A percentile compares a stretch with the other conserved stretches of the same genome.
phyloP scores from a whole-genome alignment of 2,797 vertebrate species.

The Hipposideros larvatus region DNA sequence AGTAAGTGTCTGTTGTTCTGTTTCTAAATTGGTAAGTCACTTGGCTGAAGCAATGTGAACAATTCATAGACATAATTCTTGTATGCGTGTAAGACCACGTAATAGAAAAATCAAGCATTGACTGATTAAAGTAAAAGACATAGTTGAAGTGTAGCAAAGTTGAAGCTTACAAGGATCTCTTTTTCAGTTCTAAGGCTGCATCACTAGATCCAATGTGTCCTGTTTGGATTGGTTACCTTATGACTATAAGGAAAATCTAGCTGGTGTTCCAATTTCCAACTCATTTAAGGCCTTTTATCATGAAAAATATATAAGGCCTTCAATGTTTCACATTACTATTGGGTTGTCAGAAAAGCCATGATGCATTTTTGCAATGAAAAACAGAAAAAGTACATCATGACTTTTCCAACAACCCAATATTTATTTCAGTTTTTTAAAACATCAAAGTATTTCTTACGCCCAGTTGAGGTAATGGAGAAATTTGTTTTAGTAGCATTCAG shows the following conservation, averaged over 20 bases:
- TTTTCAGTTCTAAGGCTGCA: not conserved
- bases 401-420: not conserved
- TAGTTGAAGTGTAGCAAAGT: not conserved
- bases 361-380: no score
- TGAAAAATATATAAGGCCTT: not conserved
- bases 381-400: no score
- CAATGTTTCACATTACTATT: not conserved
- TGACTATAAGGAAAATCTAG: not conserved
- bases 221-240: not conserved
- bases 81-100: not conserved
- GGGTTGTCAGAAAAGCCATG: no score
- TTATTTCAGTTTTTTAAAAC: conserved; percentile 7
- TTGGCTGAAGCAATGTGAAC: not conserved
- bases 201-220: not conserved
- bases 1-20: conserved; percentile 83
- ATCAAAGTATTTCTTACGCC: not conserved
- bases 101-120: not conserved
- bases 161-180: not conserved
- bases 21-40: not conserved
- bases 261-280: not conserved
- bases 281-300: not conserved
- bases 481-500: not conserved
- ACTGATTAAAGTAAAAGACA: not conserved
- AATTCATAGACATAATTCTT: not conserved
- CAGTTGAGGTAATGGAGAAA: not conserved